Conservation (phyloP, 1,140 invertebrate species). For the Alviniconcha marisindica region DNA sequence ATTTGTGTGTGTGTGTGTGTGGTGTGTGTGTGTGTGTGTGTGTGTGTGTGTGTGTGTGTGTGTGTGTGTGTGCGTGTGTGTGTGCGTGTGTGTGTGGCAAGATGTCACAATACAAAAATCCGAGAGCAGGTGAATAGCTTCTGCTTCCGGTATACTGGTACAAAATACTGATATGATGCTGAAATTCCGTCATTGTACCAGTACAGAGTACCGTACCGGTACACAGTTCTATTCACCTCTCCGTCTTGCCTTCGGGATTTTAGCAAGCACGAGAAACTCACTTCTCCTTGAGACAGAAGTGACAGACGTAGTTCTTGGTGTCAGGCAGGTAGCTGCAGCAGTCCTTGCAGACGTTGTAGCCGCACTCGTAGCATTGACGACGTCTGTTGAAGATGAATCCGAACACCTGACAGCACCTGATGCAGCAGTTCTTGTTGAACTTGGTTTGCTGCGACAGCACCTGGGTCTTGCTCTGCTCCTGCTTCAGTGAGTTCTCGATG, state of each 20-base stretch:
- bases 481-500: constrained; percentile 68
- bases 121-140: too few species aligned
- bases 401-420: constrained; percentile 73
- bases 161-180: too few species aligned
- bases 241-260: too few species aligned
- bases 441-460: constrained; percentile 65
- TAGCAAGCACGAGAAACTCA: constrained; percentile 50
- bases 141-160: too few species aligned
- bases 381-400: constrained; percentile 69
- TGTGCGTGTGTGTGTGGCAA: constrained; percentile 1
- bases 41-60: constrained; percentile 1
- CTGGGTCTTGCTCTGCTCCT: constrained; percentile 64
- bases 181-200: neutral
- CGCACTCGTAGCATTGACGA: constrained; percentile 62
- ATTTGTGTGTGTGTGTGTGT: neutral
- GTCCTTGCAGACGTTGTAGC: constrained; percentile 65
- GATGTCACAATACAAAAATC: too few species aligned
- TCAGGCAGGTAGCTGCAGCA: constrained; percentile 59
- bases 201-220: too few species aligned
- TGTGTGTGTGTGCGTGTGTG: neutral
- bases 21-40: neutral
- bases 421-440: constrained; percentile 75
- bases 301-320: constrained; percentile 62
- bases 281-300: constrained; percentile 63
- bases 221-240: too few species aligned